phyloP scores from a whole-genome alignment of 2,888 invertebrate species.

The Pardosa pseudoannulata region DNA sequence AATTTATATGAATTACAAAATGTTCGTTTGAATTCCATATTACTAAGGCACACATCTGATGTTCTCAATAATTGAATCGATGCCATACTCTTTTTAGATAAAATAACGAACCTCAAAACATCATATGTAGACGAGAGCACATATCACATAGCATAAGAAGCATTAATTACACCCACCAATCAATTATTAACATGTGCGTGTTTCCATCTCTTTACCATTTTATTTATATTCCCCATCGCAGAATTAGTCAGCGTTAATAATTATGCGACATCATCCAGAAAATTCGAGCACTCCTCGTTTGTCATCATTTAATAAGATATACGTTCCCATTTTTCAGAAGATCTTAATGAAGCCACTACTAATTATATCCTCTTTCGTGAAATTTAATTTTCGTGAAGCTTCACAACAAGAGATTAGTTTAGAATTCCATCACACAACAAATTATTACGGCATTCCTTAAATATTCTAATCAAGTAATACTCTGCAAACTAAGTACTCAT shows the following conservation, averaged over 20 bases:
- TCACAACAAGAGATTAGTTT: background rate
- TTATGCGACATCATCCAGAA: background rate
- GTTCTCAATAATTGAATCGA: no score
- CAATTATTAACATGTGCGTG: no score
- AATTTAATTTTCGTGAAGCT: background rate
- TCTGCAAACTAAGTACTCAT: background rate
- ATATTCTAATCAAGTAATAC: background rate
- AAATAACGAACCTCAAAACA: no score
- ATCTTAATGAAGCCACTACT: background rate
- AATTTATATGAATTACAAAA: no score
- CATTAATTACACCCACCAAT: no score
- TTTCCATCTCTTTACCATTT: no score
- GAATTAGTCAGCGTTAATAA: background rate
- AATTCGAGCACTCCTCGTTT: background rate
- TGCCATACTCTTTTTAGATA: no score
- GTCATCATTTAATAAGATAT: background rate
- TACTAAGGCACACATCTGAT: no score
- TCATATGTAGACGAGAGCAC: no score
- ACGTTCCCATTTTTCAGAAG: background rate
- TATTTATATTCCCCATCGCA: background rate
- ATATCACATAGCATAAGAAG: no score
- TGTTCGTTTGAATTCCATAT: no score
- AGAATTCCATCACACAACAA: background rate
- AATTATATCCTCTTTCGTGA: background rate
- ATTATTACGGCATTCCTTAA: slow-evolving; percentile 3